A percentile compares a stretch with the other conserved stretches of the same genome.
These are phyloP conservation scores for Rhodophaea formosa DNA, from an alignment of 2,888 invertebrate species.

Conservation along the genomic window DNA sequence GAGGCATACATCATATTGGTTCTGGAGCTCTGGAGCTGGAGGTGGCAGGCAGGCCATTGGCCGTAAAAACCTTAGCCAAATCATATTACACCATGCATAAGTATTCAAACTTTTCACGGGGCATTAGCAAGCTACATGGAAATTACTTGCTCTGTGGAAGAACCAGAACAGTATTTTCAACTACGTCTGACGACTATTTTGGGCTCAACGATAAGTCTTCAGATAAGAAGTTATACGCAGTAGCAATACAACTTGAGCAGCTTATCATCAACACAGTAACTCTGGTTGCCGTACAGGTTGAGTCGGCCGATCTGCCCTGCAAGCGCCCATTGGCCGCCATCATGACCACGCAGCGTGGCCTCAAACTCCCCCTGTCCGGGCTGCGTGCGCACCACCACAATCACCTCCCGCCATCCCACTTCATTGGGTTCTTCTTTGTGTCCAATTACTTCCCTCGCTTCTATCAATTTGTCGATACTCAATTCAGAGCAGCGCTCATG, in stretches of 20 bases:
- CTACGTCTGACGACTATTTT: too few relatives aligned
- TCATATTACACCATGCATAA: too few relatives aligned
- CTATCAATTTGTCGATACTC: neutral
- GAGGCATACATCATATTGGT: too few relatives aligned
- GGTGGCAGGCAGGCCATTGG: too few relatives aligned
- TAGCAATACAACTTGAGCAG: slow-evolving; percentile 14
- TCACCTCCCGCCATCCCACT: neutral
- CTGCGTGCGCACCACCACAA: neutral
- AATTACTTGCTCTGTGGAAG: too few relatives aligned
- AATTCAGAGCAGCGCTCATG: neutral
- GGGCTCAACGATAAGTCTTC: too few relatives aligned
- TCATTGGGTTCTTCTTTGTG: neutral
- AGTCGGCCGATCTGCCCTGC: slow-evolving; percentile 9
- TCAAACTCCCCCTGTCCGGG: slow-evolving; percentile 4
- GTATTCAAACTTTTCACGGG: too few relatives aligned
- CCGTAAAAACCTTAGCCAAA: too few relatives aligned
- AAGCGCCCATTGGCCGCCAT: neutral
- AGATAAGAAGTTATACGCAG: too few relatives aligned
- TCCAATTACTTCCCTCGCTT: slow-evolving; percentile 1
- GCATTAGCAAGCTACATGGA: too few relatives aligned
- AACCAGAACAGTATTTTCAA: too few relatives aligned
- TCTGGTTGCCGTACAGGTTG: slow-evolving; percentile 7
- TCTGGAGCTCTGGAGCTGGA: too few relatives aligned
- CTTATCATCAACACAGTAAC: neutral
- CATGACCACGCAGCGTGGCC: neutral